Base-by-base conservation (phyloP, 2,797 vertebrate species). In the Betta splendens region DNA sequence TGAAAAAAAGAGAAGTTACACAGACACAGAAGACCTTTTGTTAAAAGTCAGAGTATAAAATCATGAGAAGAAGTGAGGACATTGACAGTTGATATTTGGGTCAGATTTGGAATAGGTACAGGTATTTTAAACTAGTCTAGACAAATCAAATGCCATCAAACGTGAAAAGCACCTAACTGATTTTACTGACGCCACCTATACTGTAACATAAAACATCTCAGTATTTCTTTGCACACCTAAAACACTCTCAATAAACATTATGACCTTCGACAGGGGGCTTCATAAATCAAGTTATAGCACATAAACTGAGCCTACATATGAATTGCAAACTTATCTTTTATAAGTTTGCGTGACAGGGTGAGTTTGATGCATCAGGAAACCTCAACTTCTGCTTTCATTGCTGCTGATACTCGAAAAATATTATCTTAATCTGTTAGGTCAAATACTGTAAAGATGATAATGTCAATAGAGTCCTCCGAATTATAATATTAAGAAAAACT, bases 301-400 rank as follows among this genome's bases (percentile, higher is more conserved):
- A 38, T 29, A 33, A 44, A 35, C 1, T 28, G 11, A 38, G 9
- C 26, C 38, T 22, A 37, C 29, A 33, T 40, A n/a, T 25, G 16
- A 53, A 31, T 31, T 28, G n/a, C n/a, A n/a, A n/a, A n/a, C n/a
- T n/a, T n/a, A n/a, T n/a, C n/a, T n/a, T n/a, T n/a, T n/a, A 9
- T 44, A 2, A 37, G 17, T 16, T 31, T 11, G 29, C 29, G 31
- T 31, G 31, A 31, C 10, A 31, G 29, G 10, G 11, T 11, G 11
- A 5, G 3, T n/a, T n/a, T 12, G 7, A 28, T 26, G 3, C 23
- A 10, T 17, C 5, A 8, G 13, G 5, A 35, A 22, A 35, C 5
- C 11, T 48, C 10, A n/a, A 16, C 1, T 51, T 60, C 26, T 50
- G 17, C 55, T 60, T 46, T 45, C 22, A 44, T 17, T 25, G 13